Base-by-base conservation (phyloP, 2,888 invertebrate genomes). In the Zeuzera pyrina region DNA sequence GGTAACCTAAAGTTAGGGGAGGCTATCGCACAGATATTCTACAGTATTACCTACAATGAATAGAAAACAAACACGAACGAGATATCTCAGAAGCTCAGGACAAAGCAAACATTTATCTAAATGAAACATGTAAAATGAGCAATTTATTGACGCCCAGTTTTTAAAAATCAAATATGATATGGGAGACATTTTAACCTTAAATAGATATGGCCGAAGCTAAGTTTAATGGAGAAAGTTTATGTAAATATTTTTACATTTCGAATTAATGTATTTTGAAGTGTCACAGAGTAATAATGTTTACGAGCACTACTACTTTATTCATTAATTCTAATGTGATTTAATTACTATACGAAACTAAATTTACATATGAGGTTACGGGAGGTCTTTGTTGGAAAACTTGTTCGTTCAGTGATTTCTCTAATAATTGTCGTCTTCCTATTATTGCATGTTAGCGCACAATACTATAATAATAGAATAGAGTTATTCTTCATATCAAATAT, bases 171-270 rank as follows among this genome's bases (percentile, higher is more conserved):
- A n/a, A n/a, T n/a, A n/a, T n/a, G n/a, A n/a, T n/a, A n/a, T n/a
- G n/a, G n/a, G n/a, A n/a, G n/a, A n/a, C n/a, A n/a, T n/a, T n/a
- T n/a, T n/a, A n/a, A n/a, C n/a, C n/a, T n/a, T n/a, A n/a, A n/a
- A n/a, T n/a, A n/a, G n/a, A n/a, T n/a, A n/a, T n/a, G n/a, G n/a
- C n/a, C 25, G 25, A 25, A 12, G 11, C 12, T 10, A 25, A 6
- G 25, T 13, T 25, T 25, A 25, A 25, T 8, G n/a, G 25, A 12
- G 25, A 25, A n/a, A 5, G 19, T 6, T 19, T 49, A 44, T 77
- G 76, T 78, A 72, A 67, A 77, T 76, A 77, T 73, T 70, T 72
- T 76, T 71, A 67, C 68, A 73, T 71, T 71, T 68, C 47, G 56
- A 63, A 59, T 72, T 55, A 61, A 68, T 66, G 67, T 76, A 61